phyloP scores from a whole-genome alignment of 2,113 vertebrate genomes.

The Notothenia coriiceps region DNA sequence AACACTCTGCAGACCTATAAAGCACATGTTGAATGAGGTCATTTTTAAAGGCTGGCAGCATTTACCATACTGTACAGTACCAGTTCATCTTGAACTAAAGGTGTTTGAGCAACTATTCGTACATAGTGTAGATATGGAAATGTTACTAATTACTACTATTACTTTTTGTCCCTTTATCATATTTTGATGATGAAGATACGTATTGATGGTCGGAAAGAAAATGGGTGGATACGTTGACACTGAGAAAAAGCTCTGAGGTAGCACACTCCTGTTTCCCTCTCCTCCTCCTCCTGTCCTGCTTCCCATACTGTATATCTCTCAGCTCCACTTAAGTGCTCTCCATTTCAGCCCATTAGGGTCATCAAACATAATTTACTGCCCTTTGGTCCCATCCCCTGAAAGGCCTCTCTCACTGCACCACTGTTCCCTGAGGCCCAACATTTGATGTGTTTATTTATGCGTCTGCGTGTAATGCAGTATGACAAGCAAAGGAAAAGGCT shows the following conservation, averaged over 20 bases:
- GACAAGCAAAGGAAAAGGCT: neutral
- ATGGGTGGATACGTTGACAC: no score
- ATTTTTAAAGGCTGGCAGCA: neutral
- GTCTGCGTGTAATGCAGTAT: neutral
- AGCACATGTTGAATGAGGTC: neutral
- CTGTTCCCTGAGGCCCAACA: constrained; percentile 38
- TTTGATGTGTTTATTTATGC: constrained; percentile 22
- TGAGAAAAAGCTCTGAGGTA: neutral
- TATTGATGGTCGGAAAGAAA: neutral
- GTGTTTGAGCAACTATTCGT: neutral
- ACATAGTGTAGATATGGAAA: neutral
- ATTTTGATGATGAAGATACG: neutral
- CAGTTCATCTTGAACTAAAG: neutral
- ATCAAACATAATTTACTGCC: constrained; percentile 63
- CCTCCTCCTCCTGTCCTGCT: constrained; percentile 35
- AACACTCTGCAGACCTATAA: neutral
- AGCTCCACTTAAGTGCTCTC: constrained; percentile 49
- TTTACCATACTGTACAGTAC: neutral
- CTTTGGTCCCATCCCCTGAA: constrained; percentile 32
- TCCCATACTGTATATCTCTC: constrained; percentile 42
- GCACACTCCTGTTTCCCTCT: constrained; percentile 3
- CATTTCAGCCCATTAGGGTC: constrained; percentile 57
- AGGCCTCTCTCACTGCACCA: constrained; percentile 40
- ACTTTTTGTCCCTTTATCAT: neutral
- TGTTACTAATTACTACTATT: neutral